phyloP scores from a whole-genome alignment of 2,888 invertebrate species.

The Luperina nickerlii region DNA sequence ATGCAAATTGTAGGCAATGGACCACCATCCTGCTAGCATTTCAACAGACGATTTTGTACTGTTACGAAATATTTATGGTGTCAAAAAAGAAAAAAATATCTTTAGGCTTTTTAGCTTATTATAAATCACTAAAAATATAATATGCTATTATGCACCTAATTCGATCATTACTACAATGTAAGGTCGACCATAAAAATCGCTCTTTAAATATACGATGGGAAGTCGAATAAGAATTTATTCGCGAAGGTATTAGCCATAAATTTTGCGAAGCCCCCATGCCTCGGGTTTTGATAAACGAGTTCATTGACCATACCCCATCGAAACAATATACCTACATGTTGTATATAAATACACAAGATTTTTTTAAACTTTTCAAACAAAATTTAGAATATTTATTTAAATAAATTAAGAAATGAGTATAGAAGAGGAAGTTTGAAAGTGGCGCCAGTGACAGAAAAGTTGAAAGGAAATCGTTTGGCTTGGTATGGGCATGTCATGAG shows the following conservation, averaged over 20 bases:
- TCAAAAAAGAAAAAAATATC: not conserved
- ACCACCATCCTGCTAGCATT: slow-evolving; percentile 38
- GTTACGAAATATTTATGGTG: not conserved
- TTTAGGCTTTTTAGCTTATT: not conserved
- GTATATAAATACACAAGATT: not conserved
- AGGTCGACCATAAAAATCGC: slow-evolving; percentile 55
- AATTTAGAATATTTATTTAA: no score
- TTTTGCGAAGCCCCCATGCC: slow-evolving; percentile 37
- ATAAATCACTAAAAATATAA: slow-evolving; percentile 27
- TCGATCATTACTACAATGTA: slow-evolving; percentile 50
- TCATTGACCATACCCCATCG: slow-evolving; percentile 34
- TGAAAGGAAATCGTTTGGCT: no score
- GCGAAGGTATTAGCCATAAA: slow-evolving; percentile 38
- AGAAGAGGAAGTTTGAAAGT: no score
- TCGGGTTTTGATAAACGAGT: slow-evolving; percentile 52
- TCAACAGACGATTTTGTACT: not conserved
- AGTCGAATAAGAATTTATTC: slow-evolving; percentile 56
- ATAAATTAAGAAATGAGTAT: no score
- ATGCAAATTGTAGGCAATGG: slow-evolving; percentile 30
- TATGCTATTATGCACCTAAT: slow-evolving; percentile 43
- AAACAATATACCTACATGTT: not conserved
- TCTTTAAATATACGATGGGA: slow-evolving; percentile 25
- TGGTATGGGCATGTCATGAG: no score
- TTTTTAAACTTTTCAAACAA: not conserved
- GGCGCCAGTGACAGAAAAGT: no score